Conservation (phyloP, 1,140 invertebrate genomes). For the Panulirus ornatus region DNA sequence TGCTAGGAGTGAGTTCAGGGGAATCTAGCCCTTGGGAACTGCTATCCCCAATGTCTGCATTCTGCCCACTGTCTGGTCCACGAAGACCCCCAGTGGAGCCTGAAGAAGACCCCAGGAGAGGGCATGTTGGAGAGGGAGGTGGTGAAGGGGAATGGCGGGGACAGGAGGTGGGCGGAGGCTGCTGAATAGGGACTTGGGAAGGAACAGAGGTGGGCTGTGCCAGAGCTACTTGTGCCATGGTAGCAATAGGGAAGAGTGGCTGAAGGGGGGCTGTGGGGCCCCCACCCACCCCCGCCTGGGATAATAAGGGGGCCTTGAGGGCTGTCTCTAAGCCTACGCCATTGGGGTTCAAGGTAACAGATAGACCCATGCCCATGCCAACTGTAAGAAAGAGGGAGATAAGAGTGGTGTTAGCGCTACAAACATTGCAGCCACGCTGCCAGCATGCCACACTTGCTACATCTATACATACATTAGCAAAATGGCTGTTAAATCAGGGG, state of each 20-base stretch:
- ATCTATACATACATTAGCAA: constrained; percentile 60
- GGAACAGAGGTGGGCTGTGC: constrained; percentile 58
- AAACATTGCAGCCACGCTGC: constrained; percentile 56
- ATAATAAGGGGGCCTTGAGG: constrained; percentile 74
- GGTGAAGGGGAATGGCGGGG: constrained; percentile 60
- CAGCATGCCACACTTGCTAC: constrained; percentile 73
- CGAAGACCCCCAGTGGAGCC: constrained; percentile 53
- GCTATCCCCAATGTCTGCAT: constrained; percentile 40
- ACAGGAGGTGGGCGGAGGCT: constrained; percentile 54
- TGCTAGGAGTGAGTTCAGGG: constrained; percentile 68
- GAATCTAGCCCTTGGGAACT: constrained; percentile 62
- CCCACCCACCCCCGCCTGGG: constrained; percentile 68
- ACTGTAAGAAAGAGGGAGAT: constrained; percentile 74
- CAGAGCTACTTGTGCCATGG: constrained; percentile 71
- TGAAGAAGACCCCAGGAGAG: constrained; percentile 66
- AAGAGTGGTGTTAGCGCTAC: constrained; percentile 68
- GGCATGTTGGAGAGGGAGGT: constrained; percentile 62
- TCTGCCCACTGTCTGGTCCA: constrained; percentile 61
- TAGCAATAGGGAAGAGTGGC: constrained; percentile 70
- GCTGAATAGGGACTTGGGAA: constrained; percentile 46
- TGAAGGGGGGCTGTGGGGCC: constrained; percentile 70
- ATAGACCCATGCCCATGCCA: constrained; percentile 75
- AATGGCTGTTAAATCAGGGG: constrained; percentile 53
- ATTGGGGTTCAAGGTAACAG: constrained; percentile 75
- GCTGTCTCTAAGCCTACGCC: constrained; percentile 75